Conservation (phyloP, 2,888 invertebrate genomes). For the Physocephala rufipes region DNA sequence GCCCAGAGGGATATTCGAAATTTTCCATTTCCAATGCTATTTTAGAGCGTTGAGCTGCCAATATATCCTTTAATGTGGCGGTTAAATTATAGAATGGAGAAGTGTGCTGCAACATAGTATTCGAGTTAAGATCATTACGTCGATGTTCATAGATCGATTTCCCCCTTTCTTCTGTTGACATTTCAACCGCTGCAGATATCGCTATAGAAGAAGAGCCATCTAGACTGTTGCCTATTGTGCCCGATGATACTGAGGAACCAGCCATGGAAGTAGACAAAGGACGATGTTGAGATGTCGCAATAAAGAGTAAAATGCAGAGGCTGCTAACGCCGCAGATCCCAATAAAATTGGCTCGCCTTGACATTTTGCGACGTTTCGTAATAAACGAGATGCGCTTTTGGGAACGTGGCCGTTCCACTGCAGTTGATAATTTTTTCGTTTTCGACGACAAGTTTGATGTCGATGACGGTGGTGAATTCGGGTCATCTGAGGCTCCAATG, state of each 20-base stretch:
- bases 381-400: slow-evolving; percentile 55
- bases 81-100: slow-evolving; percentile 59
- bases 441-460: background rate
- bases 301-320: slow-evolving; percentile 64
- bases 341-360: slow-evolving; percentile 64
- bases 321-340: slow-evolving; percentile 65
- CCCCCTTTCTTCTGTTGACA: background rate
- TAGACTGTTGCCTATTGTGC: slow-evolving; percentile 43
- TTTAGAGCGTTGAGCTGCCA: slow-evolving; percentile 69
- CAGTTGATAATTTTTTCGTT: slow-evolving; percentile 17
- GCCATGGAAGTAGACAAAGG: slow-evolving; percentile 57
- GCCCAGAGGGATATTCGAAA: slow-evolving; percentile 71
- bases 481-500: slow-evolving; percentile 47
- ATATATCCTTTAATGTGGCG: slow-evolving; percentile 69
- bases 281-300: slow-evolving; percentile 65
- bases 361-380: slow-evolving; percentile 61
- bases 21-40: slow-evolving; percentile 71
- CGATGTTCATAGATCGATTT: slow-evolving; percentile 10
- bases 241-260: slow-evolving; percentile 43
- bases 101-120: slow-evolving; percentile 32
- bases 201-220: slow-evolving; percentile 38
- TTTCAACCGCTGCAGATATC: slow-evolving; percentile 46
- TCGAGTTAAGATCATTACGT: slow-evolving; percentile 11
- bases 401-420: slow-evolving; percentile 48
- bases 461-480: background rate